Conservation (phyloP, 2,888 invertebrate species). For the Brachypterus glaber region DNA sequence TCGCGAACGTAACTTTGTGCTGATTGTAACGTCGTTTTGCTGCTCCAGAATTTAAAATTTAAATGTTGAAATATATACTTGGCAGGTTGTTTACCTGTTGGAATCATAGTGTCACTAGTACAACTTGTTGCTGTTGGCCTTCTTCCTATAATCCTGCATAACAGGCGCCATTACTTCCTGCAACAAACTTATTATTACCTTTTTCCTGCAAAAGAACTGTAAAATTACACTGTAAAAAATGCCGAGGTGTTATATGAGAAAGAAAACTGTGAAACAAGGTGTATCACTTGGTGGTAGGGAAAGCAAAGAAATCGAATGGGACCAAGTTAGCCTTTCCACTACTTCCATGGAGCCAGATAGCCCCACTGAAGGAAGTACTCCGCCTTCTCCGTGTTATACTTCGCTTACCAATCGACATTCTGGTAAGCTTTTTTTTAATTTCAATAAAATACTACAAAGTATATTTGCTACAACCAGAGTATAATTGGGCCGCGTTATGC, state of each 20-base stretch:
- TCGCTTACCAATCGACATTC: slow-evolving; percentile 37
- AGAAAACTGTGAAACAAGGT: too few species aligned
- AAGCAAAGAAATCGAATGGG: not conserved
- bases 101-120: slow-evolving; percentile 31
- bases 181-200: too few species aligned
- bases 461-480: too few species aligned
- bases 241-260: slow-evolving; percentile 71
- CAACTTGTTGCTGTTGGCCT: slow-evolving; percentile 39
- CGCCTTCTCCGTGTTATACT: slow-evolving; percentile 49
- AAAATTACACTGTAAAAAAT: too few species aligned
- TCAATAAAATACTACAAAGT: too few species aligned
- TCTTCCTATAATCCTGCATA: slow-evolving; percentile 32
- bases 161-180: slow-evolving; percentile 29
- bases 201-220: too few species aligned
- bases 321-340: slow-evolving; percentile 7
- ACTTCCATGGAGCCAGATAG: slow-evolving; percentile 41
- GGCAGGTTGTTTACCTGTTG: slow-evolving; percentile 38
- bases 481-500: too few species aligned
- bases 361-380: slow-evolving; percentile 52
- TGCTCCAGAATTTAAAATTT: too few species aligned
- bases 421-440: slow-evolving; percentile 24
- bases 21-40: too few species aligned
- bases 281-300: slow-evolving; percentile 37
- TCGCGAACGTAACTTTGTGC: too few species aligned
- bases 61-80: too few species aligned